Percentiles rank a stretch among this genome's conserved stretches.
These are phyloP conservation scores for Pogonophryne albipinna DNA, from an alignment of 2,797 vertebrate species.

Conservation along the genomic window DNA sequence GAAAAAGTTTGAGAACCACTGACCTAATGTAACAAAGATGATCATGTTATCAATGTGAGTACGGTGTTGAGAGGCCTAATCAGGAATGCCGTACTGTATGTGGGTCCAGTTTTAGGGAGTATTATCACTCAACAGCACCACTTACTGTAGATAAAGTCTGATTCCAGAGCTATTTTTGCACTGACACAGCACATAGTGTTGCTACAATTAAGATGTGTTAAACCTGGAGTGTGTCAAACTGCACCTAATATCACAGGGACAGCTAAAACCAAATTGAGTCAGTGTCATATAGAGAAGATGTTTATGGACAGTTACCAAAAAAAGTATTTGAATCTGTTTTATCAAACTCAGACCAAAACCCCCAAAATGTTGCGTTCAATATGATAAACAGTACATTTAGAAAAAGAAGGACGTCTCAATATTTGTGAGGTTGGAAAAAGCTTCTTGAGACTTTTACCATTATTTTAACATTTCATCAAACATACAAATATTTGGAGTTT, in stretches of 20 bases:
- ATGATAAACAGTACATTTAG: too few relatives aligned
- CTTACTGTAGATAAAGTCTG: not conserved
- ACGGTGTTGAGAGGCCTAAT: not conserved
- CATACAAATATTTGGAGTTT: too few relatives aligned
- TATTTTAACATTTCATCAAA: too few relatives aligned
- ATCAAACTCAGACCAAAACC: too few relatives aligned
- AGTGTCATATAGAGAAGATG: not conserved
- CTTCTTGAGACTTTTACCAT: too few relatives aligned
- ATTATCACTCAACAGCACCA: slow-evolving; percentile 4
- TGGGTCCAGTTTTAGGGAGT: not conserved
- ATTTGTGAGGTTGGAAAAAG: too few relatives aligned
- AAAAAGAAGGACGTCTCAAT: too few relatives aligned
- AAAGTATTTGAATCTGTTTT: too few relatives aligned
- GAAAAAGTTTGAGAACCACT: too few relatives aligned
- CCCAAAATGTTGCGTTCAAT: too few relatives aligned
- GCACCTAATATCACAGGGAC: not conserved
- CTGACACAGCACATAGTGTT: too few relatives aligned
- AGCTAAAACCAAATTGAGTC: not conserved
- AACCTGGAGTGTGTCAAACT: slow-evolving; percentile 6
- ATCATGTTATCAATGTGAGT: not conserved
- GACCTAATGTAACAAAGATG: not conserved
- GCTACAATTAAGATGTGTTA: not conserved
- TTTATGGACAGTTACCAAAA: not conserved
- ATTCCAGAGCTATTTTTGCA: slow-evolving; percentile 23
- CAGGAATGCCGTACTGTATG: not conserved